Evolutionary conservation across 2,797 vertebrate genomes (phyloP), one percentile per base, ranked within the genome.

Genomic region (Pseudochromis fuscus): DNA sequence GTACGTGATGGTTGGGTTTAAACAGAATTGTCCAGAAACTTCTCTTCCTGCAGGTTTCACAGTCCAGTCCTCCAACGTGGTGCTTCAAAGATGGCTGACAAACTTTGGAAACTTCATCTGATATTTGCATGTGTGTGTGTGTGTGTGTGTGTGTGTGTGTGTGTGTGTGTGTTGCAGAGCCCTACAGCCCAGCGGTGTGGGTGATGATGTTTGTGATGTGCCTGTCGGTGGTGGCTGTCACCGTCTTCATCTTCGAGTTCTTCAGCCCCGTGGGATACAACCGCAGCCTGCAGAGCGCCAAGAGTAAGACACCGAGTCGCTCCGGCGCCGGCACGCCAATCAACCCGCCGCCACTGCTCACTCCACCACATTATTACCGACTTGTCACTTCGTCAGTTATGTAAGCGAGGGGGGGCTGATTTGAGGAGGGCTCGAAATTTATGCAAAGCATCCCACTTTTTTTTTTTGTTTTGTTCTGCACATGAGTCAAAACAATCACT

Each of bases 181-280:
- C 96, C 63, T 97, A 97, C 93, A 97, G 96, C 86, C 96, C 96
- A 0, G 97, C 97, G 2, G 96, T 98, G 82, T 98, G 96, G 96
- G 96, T 98, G 91, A 98, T 98, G 97, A 98, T 98, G 97, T 98
- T 98, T 49, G 96, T 98, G 79, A 97, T 98, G 96, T 98, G 97
- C 85, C 95, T 98, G 88, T 97, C 96, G 18, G 96, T 98, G 83
- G 97, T 98, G 21, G 97, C 97, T 2, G 95, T 98, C 91, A 97
- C 97, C 5, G 97, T 98, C 88, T 98, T 97, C 94, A 95, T 98
- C 92, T 98, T 98, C 0, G 97, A 98, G 94, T 98, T 98, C 94
- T 96, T 97, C 94, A 98, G 97, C 89, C 97, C 97, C 7, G 96
- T 96, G 42, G 97, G 97, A 88, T 98, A 98, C 91, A 97, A 98